A percentile compares a stretch with the other conserved stretches of the same genome.
These are phyloP conservation scores for Lophochroa leadbeateri DNA, from an alignment of 2,113 vertebrate genomes.

Conservation along the genomic window DNA sequence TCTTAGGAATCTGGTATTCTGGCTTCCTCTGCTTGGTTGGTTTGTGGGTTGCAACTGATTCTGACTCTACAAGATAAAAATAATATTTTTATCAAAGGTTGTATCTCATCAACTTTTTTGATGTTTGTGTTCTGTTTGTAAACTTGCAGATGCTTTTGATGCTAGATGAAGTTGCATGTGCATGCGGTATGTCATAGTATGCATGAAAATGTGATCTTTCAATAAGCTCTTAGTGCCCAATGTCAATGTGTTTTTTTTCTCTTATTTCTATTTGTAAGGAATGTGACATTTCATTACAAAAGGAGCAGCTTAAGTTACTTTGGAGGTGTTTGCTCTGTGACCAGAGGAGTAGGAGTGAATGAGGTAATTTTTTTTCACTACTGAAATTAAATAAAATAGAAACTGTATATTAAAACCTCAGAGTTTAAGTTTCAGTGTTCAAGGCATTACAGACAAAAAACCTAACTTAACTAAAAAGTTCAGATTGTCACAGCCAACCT, in stretches of 20 bases:
- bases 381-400: background rate
- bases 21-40: background rate
- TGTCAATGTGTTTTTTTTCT: background rate
- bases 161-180: background rate
- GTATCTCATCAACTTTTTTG: background rate
- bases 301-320: constrained; percentile 93
- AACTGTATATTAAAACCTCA: background rate
- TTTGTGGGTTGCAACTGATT: background rate
- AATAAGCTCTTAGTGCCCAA: background rate
- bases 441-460: background rate
- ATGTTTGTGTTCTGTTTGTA: background rate
- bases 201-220: background rate
- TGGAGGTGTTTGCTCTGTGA: constrained; percentile 90
- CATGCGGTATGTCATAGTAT: background rate
- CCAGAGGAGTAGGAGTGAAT: constrained; percentile 93
- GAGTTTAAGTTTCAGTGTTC: background rate
- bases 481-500: background rate
- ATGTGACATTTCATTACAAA: constrained; percentile 93
- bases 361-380: constrained; percentile 81
- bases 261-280: constrained; percentile 74
- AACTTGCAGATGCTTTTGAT: background rate
- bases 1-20: background rate
- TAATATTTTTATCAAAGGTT: background rate
- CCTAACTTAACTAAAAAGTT: background rate
- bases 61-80: background rate